Evolutionary conservation across 2,797 vertebrate species (phyloP).

Genomic region (Neostethus bicornis): DNA sequence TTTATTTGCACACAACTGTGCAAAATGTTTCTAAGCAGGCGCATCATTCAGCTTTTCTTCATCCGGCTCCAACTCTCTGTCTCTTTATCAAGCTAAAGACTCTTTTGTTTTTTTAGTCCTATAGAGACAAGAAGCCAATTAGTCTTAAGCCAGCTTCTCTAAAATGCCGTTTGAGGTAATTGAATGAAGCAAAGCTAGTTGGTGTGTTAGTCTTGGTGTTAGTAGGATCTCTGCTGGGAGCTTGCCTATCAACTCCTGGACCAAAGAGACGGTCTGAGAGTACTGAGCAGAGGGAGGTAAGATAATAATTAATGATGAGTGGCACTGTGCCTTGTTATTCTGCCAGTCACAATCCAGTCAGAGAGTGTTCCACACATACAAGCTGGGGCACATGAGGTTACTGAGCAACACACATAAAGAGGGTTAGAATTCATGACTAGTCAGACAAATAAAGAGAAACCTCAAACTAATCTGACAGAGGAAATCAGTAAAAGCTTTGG

Average conservation of each 20-base stretch:
- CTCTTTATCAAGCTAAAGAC: conserved; percentile 29
- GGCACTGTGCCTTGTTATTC: conserved; percentile 20
- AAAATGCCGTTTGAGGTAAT: conserved; percentile 62
- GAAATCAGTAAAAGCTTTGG: conserved; percentile 64
- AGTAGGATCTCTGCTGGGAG: conserved; percentile 49
- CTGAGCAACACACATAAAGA: conserved; percentile 21
- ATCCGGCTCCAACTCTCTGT: conserved; percentile 7
- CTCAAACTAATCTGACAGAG: conserved; percentile 38
- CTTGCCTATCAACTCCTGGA: conserved; percentile 34
- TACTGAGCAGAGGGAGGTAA: conserved; percentile 27
- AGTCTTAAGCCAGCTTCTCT: conserved; percentile 57
- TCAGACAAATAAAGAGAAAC: conserved; percentile 30
- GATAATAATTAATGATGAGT: conserved; percentile 45
- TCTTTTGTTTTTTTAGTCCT: conserved; percentile 58
- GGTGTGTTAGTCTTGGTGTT: conserved; percentile 44
- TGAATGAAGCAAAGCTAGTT: conserved; percentile 46
- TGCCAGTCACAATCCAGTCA: conserved; percentile 43
- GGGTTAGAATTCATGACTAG: conserved; percentile 35
- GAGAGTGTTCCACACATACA: conserved; percentile 9
- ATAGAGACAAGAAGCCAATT: conserved; percentile 67
- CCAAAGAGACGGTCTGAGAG: conserved; percentile 19
- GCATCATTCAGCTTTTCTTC: conserved; percentile 26
- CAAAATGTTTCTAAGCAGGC: conserved; percentile 55
- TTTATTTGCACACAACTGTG: conserved; percentile 53
- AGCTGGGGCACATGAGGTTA: background rate